These are phyloP conservation scores for Isoperla grammatica DNA, from an alignment of 2,888 invertebrate genomes.

Conservation along the genomic window DNA sequence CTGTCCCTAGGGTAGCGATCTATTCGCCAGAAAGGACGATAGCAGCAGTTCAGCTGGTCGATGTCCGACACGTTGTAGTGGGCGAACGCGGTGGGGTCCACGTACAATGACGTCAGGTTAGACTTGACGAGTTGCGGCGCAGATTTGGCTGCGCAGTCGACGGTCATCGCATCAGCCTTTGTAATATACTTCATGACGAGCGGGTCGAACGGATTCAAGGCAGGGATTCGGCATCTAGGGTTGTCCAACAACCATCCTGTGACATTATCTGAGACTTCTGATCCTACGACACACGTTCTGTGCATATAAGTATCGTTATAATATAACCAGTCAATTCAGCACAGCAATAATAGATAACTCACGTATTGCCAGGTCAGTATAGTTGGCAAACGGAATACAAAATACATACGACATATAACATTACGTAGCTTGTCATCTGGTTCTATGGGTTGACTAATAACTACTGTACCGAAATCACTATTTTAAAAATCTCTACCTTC, in stretches of 20 bases:
- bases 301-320: no score
- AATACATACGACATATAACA: no score
- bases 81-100: conserved; percentile 46
- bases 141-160: conserved; percentile 19
- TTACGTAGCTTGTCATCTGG: no score
- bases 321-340: no score
- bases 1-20: conserved; percentile 13
- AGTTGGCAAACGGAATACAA: no score
- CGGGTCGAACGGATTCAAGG: conserved; percentile 26
- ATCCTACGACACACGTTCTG: no score
- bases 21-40: conserved; percentile 24
- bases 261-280: no score
- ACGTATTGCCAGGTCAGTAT: no score
- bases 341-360: no score
- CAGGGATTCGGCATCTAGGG: conserved; percentile 28
- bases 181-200: conserved; percentile 21
- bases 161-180: conserved; percentile 1
- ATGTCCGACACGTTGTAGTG: conserved; percentile 49
- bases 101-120: conserved; percentile 51
- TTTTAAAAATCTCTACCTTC: no score
- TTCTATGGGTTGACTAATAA: no score
- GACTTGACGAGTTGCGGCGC: conserved; percentile 23
- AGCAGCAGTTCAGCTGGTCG: conserved; percentile 41
- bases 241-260: conserved; percentile 27
- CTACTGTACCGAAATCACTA: no score